These are phyloP conservation scores for Xylocopa sonorina DNA, from an alignment of 1,140 invertebrate genomes.

Conservation along the genomic window DNA sequence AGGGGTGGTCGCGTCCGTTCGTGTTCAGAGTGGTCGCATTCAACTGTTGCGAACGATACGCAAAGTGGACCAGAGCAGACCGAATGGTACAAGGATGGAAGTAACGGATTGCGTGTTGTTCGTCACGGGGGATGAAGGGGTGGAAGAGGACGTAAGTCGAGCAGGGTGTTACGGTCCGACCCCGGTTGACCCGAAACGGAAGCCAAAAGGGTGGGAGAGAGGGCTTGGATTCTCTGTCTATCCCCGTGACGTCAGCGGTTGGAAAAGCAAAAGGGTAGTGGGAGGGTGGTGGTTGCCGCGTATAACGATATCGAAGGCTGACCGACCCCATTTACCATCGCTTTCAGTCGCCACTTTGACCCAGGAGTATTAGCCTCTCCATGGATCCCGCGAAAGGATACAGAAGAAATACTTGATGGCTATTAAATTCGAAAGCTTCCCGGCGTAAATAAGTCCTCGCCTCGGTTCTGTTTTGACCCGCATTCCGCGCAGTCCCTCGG, in stretches of 20 bases:
- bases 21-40: too few species aligned
- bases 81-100: too few species aligned
- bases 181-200: conserved; percentile 50
- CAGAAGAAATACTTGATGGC: conserved; percentile 12
- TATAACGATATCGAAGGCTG: conserved; percentile 35
- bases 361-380: conserved; percentile 20
- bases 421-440: neutral
- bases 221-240: conserved; percentile 45
- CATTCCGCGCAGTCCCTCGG: neutral
- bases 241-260: conserved; percentile 39
- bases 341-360: conserved; percentile 44
- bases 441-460: neutral
- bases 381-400: conserved; percentile 18
- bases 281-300: conserved; percentile 12
- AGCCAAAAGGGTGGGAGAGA: neutral
- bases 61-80: too few species aligned
- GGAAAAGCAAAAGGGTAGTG: neutral
- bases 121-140: neutral
- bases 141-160: conserved; percentile 59
- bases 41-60: too few species aligned
- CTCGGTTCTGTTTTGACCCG: neutral
- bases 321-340: conserved; percentile 48
- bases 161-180: conserved; percentile 77
- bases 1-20: too few species aligned
- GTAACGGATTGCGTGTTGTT: neutral